phyloP scores from a whole-genome alignment of 2,797 vertebrate genomes.

The Enoplosus armatus region DNA sequence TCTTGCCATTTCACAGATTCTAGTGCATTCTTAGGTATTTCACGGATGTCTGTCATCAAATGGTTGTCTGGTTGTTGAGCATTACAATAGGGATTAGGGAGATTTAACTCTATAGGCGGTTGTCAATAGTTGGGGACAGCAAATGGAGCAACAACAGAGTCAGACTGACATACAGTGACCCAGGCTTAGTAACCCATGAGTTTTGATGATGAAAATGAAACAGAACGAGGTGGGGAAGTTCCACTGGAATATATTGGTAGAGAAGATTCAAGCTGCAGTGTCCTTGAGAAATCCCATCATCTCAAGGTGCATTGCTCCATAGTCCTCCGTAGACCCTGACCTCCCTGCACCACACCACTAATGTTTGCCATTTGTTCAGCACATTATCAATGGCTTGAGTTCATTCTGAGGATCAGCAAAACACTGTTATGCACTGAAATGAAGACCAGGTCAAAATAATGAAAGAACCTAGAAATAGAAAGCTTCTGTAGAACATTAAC shows the following conservation, averaged over 20 bases:
- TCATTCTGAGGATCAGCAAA: neutral
- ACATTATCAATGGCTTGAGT: neutral
- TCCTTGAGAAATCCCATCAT: neutral
- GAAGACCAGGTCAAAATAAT: neutral
- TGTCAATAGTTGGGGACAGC: conserved; percentile 8
- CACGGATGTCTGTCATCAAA: neutral
- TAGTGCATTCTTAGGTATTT: neutral
- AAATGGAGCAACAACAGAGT: neutral
- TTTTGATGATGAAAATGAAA: neutral
- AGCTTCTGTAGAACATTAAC: neutral
- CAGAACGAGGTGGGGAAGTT: neutral
- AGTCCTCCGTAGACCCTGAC: neutral
- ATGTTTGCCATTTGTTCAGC: neutral
- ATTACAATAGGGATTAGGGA: too few relatives aligned
- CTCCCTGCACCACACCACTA: neutral
- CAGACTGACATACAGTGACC: neutral
- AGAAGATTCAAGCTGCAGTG: neutral
- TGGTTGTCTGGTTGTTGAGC: too few relatives aligned
- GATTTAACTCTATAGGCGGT: conserved; percentile 34
- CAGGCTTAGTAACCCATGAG: neutral
- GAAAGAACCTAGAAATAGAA: neutral
- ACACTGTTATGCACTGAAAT: neutral
- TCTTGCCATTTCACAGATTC: conserved; percentile 16
- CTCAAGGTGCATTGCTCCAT: neutral
- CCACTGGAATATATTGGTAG: neutral